Evolutionary conservation across 2,797 vertebrate genomes (phyloP), one percentile per base, ranked within the genome.

Genomic region (Anguilla marmorata): DNA sequence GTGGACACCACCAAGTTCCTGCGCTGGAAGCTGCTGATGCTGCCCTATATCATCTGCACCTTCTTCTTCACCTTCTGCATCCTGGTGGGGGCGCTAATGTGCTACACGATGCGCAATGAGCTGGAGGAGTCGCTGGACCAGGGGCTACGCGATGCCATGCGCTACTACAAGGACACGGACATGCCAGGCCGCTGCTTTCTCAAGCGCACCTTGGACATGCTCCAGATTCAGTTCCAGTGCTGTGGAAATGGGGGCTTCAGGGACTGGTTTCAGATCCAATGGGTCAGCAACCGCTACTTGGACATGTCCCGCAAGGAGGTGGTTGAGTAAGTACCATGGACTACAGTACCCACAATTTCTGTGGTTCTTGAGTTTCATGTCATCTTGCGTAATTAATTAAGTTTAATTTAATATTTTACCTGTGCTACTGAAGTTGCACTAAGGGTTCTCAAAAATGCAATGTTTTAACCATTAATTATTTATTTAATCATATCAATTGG

Each of bases 201-300:
- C 89, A 99, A 99, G 94, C 95, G 93, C 90, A 97, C 96, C 0
- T 94, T 99, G 91, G 98, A 99, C 92, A 88, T 95, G 91, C 92
- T 98, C 92, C 98, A 99, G 94, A 97, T 98, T 37, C 94, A 96
- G 92, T 98, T 98, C 91, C 96, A 94, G 0, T 99, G 98, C 94
- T 99, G 98, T 88, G 98, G 98, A 84, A 98, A 98, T 93, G 95
- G 94, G 7, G 97, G 96, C 84, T 97, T 96, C 86, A 97, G 94
- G 91, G 98, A 98, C 94, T 98, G 98, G 98, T 98, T 98, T 93
- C 96, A 97, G 91, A 96, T 98, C 90, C 98, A 98, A 94, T 98
- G 98, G 98, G 94, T 98, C 89, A 98, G 97, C 91, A 94, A 90
- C 90, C 96, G 97, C 30, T 98, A 98, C 58, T 93, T 98, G 95